These are phyloP conservation scores for Spheniscus mendiculus DNA, from an alignment of 2,113 vertebrate genomes.

Conservation along the genomic window DNA sequence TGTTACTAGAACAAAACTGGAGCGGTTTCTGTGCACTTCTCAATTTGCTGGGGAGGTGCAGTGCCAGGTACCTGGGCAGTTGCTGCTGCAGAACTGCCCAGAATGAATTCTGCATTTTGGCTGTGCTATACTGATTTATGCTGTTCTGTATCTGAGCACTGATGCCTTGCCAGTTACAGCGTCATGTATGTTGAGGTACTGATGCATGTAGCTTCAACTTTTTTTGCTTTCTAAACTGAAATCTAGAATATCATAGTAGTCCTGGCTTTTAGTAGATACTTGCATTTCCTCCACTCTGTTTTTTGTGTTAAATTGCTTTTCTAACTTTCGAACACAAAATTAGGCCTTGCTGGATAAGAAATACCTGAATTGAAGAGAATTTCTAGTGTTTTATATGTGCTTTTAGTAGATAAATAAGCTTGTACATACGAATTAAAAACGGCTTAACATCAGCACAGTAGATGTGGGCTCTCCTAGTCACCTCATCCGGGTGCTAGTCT, in stretches of 20 bases:
- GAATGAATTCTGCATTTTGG: background rate
- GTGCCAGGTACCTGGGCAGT: background rate
- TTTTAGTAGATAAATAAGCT: background rate
- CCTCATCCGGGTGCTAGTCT: background rate
- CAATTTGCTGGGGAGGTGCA: background rate
- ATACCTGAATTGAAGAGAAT: background rate
- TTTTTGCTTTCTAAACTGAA: background rate
- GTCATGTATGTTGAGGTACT: background rate
- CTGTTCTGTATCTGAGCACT: background rate
- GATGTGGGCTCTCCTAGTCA: background rate
- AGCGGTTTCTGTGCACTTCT: background rate
- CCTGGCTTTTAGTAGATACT: background rate
- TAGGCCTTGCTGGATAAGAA: background rate
- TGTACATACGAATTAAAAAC: background rate
- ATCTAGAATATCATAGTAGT: background rate
- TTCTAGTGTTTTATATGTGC: background rate
- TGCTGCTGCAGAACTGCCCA: background rate
- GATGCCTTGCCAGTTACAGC: background rate
- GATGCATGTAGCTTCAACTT: background rate
- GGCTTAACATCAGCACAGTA: background rate
- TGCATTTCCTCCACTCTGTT: background rate
- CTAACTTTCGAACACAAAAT: background rate
- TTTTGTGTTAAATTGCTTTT: background rate
- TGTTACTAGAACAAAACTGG: background rate
- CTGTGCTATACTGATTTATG: background rate